Conservation (phyloP, 2,888 invertebrate genomes). For the Entomobrya proxima region DNA sequence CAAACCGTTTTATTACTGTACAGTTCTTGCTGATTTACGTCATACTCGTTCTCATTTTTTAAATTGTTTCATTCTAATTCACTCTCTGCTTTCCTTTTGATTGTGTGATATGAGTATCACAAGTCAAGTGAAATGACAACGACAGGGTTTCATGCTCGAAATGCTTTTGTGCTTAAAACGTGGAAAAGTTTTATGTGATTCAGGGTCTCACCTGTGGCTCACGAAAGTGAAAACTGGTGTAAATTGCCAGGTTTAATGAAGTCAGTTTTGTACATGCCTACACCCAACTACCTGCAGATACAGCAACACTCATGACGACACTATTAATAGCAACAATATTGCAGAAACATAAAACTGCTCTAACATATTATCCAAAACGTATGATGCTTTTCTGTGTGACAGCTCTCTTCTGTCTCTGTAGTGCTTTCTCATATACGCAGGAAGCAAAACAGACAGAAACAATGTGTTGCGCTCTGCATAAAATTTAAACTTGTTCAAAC, state of each 20-base stretch:
- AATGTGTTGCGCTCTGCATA: constrained; percentile 7
- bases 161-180: not conserved
- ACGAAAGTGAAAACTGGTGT: constrained; percentile 6
- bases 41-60: too few species aligned
- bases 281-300: not conserved
- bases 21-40: too few species aligned
- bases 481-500: constrained; percentile 21
- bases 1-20: too few species aligned
- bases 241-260: constrained; percentile 4
- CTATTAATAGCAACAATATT: not conserved
- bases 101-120: too few species aligned
- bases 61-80: too few species aligned
- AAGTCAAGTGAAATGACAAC: too few species aligned
- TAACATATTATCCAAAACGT: too few species aligned
- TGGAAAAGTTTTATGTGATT: not conserved
- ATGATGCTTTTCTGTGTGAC: not conserved
- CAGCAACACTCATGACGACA: too few species aligned
- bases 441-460: not conserved
- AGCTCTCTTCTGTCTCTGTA: not conserved
- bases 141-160: too few species aligned
- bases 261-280: not conserved
- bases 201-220: constrained; percentile 25
- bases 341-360: too few species aligned
- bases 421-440: not conserved
- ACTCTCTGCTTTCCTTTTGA: too few species aligned